Evolutionary conservation across 92 coral and sea anemone genomes (phyloP), one percentile per base, ranked within the genome.

Genomic region (Actinernus sp.): DNA sequence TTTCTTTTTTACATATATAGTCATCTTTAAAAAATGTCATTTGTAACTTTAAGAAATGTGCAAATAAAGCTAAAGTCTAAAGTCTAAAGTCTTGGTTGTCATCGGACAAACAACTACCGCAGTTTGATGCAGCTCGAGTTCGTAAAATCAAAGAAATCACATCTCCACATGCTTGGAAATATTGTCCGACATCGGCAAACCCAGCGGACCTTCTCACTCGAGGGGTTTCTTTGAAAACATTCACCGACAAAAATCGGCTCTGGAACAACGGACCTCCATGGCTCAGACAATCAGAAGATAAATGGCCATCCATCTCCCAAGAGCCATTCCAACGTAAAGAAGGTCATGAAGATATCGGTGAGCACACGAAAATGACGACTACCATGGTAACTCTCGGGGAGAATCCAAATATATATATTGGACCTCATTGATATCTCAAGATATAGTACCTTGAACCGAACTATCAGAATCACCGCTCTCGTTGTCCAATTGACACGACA

Each of bases 401-500:
- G n/a, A n/a, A n/a, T n/a, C n/a, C n/a, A n/a, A n/a, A n/a, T n/a
- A n/a, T n/a, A n/a, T 18, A 11, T 48, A 14, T 30, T 48, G n/a
- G 26, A 48, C 23, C 27, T 48, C 7, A 43, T 81, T 17, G 55
- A 64, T 23, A 36, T 71, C 30, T 62, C 54, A 2, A 74, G 61
- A 40, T 61, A 64, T 71, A 64, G 65, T 54, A 44, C 81, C 62
- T 51, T 82, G 21, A 46, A 56, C 44, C 76, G 38, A 45, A 76
- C 81, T 31, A 57, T 45, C 54, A 65, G 29, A 2, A 17, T 48
- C 2, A 71, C 61, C 16, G 72, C 79, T 43, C 47, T 49, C 53
- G 68, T 79, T 27, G 48, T 79, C 44, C 67, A 62, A 44, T 79
- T 79, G 53, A 79, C 69, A 48, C 59, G 31, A 28, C 47, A 65